phyloP scores from a whole-genome alignment of 2,113 vertebrate species.

The Lates calcarifer region DNA sequence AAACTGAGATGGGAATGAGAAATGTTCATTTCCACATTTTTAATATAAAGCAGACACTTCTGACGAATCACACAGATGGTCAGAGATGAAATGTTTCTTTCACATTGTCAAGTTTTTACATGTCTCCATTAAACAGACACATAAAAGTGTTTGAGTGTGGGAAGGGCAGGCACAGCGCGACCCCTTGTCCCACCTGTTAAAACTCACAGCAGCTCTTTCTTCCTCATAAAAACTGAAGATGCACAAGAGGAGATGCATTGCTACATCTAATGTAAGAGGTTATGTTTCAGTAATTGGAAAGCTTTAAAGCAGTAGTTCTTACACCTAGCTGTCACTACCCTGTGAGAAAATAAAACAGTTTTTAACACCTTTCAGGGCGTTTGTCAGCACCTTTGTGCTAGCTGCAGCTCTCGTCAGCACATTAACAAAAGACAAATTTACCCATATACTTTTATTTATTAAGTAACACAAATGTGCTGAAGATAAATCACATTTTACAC shows the following conservation, averaged over 20 bases:
- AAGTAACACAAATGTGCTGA: neutral
- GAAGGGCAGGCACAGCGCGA: slow-evolving; percentile 29
- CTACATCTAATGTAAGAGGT: slow-evolving; percentile 27
- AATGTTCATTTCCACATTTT: slow-evolving; percentile 9
- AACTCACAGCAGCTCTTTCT: slow-evolving; percentile 37
- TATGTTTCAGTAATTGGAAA: slow-evolving; percentile 39
- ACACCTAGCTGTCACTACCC: slow-evolving; percentile 47
- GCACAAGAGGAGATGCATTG: slow-evolving; percentile 2
- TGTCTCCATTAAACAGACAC: slow-evolving; percentile 36
- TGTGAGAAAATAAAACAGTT: slow-evolving; percentile 44
- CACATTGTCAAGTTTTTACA: slow-evolving; percentile 19
- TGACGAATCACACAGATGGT: slow-evolving; percentile 15
- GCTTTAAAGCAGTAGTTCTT: slow-evolving; percentile 49
- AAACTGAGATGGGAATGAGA: slow-evolving; percentile 18
- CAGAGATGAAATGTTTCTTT: slow-evolving; percentile 30
- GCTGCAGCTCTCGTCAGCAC: slow-evolving; percentile 21
- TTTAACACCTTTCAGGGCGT: slow-evolving; percentile 42
- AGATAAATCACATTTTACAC: slow-evolving; percentile 23
- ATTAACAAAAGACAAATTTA: neutral
- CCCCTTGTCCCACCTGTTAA: slow-evolving; percentile 60
- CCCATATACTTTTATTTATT: slow-evolving; percentile 15
- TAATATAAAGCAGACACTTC: neutral
- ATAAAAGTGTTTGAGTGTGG: slow-evolving; percentile 32
- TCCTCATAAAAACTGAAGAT: slow-evolving; percentile 40
- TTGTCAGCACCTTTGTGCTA: slow-evolving; percentile 50